phyloP scores from a whole-genome alignment of 2,113 vertebrate genomes.

The Seriola aureovittata region DNA sequence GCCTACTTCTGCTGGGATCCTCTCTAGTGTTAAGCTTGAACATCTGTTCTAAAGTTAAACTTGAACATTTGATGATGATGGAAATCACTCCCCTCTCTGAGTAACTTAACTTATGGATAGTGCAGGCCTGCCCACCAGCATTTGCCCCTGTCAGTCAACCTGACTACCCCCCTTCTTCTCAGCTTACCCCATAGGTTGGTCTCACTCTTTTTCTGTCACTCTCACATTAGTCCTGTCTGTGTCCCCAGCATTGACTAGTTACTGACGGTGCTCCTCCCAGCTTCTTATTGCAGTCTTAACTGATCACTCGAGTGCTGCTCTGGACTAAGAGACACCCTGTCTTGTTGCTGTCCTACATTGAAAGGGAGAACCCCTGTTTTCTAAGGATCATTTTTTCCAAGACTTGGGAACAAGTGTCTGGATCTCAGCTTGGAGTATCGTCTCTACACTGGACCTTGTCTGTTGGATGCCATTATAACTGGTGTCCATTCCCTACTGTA shows the following conservation, averaged over 20 bases:
- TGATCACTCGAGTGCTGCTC: constrained; percentile 42
- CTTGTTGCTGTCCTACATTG: constrained; percentile 53
- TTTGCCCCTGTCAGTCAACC: constrained; percentile 86
- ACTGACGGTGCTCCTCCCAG: constrained; percentile 69
- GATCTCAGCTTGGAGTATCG: constrained; percentile 78
- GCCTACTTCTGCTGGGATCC: constrained; percentile 31
- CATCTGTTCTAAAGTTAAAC: constrained; percentile 81
- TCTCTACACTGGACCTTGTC: constrained; percentile 53
- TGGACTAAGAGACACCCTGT: constrained; percentile 51
- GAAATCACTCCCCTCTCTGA: constrained; percentile 51
- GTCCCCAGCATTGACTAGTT: constrained; percentile 76
- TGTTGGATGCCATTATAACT: constrained; percentile 61
- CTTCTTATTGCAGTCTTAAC: constrained; percentile 67
- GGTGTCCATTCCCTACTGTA: constrained; percentile 50
- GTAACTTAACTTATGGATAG: constrained; percentile 77
- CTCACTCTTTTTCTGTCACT: constrained; percentile 81
- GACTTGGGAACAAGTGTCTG: constrained; percentile 74
- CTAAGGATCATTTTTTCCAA: constrained; percentile 66
- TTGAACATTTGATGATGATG: constrained; percentile 75
- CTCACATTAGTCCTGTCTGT: constrained; percentile 81
- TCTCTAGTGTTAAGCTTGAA: constrained; percentile 72
- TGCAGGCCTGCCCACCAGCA: constrained; percentile 76
- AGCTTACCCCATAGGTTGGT: constrained; percentile 83
- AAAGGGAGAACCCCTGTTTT: constrained; percentile 57
- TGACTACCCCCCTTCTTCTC: constrained; percentile 80